Percentiles rank a stretch among this genome's conserved stretches.
phyloP scores from a whole-genome alignment of 2,113 vertebrate species.

The Carettochelys insculpta region DNA sequence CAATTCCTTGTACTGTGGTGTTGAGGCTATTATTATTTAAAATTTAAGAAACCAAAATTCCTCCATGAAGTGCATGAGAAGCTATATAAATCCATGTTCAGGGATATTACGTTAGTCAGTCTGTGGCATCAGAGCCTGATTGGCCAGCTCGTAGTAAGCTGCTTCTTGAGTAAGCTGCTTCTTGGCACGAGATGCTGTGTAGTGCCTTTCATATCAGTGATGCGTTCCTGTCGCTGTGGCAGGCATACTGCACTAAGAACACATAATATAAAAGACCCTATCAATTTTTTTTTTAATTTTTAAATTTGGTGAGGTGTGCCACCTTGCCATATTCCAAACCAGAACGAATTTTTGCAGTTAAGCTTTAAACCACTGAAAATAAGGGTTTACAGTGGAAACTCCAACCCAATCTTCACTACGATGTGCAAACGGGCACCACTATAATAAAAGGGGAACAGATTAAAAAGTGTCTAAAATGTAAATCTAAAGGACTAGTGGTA shows the following conservation, averaged over 20 bases:
- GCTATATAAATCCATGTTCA: not conserved
- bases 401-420: slow-evolving; percentile 81
- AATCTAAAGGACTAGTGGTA: slow-evolving; percentile 94
- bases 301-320: not conserved
- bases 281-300: not conserved
- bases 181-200: accelerated
- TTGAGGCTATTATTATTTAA: not conserved
- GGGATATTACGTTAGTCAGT: not conserved
- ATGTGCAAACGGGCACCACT: slow-evolving; percentile 73
- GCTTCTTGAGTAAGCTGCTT: slow-evolving; percentile 17
- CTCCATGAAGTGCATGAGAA: not conserved
- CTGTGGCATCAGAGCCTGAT: not conserved
- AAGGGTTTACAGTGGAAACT: slow-evolving; percentile 77
- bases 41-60: not conserved
- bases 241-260: not conserved
- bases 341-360: slow-evolving; percentile 71
- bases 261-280: not conserved
- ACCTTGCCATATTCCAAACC: slow-evolving; percentile 55
- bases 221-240: accelerated
- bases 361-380: slow-evolving; percentile 70
- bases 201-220: not conserved
- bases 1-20: not conserved
- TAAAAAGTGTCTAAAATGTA: slow-evolving; percentile 89
- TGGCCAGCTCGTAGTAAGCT: slow-evolving; percentile 12
- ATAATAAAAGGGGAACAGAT: slow-evolving; percentile 86